phyloP scores from a whole-genome alignment of 2,113 vertebrate genomes.

The Gobio gobio region DNA sequence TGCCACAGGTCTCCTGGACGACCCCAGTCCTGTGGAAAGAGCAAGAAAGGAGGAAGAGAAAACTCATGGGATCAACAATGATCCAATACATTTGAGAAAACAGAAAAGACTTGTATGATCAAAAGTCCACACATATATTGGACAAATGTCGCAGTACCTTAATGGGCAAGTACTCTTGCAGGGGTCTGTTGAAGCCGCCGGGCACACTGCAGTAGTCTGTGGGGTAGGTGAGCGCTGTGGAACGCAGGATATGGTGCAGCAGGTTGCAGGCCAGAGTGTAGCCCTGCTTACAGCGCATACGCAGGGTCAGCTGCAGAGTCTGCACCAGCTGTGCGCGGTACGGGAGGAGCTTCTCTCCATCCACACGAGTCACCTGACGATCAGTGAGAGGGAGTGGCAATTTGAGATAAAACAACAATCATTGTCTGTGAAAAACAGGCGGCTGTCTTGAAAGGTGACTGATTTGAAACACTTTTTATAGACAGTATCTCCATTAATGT shows the following conservation, averaged over 20 bases:
- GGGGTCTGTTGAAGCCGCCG: constrained; percentile 89
- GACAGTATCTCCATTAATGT: not conserved
- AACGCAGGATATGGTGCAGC: constrained; percentile 94
- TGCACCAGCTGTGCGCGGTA: constrained; percentile 91
- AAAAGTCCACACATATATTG: not conserved
- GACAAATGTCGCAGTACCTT: constrained; percentile 76
- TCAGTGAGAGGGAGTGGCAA: not conserved
- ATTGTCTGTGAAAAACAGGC: no score
- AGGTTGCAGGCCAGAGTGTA: constrained; percentile 96
- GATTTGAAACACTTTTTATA: not conserved
- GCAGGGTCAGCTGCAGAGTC: constrained; percentile 90
- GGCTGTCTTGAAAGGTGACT: not conserved
- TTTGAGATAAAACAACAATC: not conserved
- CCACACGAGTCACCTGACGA: constrained; percentile 91
- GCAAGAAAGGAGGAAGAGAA: not conserved
- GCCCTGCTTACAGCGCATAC: constrained; percentile 95
- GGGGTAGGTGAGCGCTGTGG: constrained; percentile 92
- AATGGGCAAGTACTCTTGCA: constrained; percentile 92
- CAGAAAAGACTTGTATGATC: no score
- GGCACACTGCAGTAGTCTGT: constrained; percentile 98
- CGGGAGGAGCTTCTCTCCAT: constrained; percentile 91
- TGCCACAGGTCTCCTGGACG: constrained; percentile 95
- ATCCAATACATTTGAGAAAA: not conserved
- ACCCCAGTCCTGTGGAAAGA: constrained; percentile 89
- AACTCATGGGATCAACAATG: not conserved